A percentile compares a stretch with the other conserved stretches of the same genome.
Evolutionary conservation across 2,888 invertebrate species (phyloP).

Genomic region (Sialis fuliginosa): DNA sequence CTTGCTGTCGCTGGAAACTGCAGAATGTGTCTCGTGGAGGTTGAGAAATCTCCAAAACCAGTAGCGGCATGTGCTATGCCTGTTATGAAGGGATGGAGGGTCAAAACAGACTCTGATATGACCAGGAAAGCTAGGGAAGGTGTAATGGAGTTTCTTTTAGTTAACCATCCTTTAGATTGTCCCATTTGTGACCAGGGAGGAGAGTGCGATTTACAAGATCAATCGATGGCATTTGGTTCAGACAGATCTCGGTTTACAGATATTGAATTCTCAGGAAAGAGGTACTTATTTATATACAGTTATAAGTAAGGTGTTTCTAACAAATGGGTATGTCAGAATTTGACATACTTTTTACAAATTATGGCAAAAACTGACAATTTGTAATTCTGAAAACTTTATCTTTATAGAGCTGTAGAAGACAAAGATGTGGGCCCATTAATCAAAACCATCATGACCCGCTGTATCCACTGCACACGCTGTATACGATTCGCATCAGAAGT

Average conservation of each 20-base stretch:
- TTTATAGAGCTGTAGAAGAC: slow-evolving; percentile 83
- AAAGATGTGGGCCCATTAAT: slow-evolving; percentile 96
- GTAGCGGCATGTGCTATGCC: slow-evolving; percentile 99
- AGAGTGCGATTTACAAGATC: slow-evolving; percentile 90
- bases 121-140: slow-evolving; percentile 54
- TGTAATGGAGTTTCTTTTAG: slow-evolving; percentile 97
- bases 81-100: slow-evolving; percentile 99
- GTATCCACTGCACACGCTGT: slow-evolving; percentile 97
- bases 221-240: slow-evolving; percentile 97
- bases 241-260: slow-evolving; percentile 88
- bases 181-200: slow-evolving; percentile 99
- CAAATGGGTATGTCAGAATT: too few relatives aligned
- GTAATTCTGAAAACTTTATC: not conserved
- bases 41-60: slow-evolving; percentile 95
- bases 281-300: slow-evolving; percentile 23
- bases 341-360: not conserved
- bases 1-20: slow-evolving; percentile 98
- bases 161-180: slow-evolving; percentile 98
- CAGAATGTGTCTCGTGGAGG: slow-evolving; percentile 98
- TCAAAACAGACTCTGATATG: slow-evolving; percentile 94
- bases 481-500: slow-evolving; percentile 97
- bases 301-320: too few relatives aligned
- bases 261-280: slow-evolving; percentile 77
- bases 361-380: not conserved
- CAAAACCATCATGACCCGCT: slow-evolving; percentile 98